These are phyloP conservation scores for Thomomys bottae DNA, from an alignment of 2,113 vertebrate genomes.

Conservation along the genomic window DNA sequence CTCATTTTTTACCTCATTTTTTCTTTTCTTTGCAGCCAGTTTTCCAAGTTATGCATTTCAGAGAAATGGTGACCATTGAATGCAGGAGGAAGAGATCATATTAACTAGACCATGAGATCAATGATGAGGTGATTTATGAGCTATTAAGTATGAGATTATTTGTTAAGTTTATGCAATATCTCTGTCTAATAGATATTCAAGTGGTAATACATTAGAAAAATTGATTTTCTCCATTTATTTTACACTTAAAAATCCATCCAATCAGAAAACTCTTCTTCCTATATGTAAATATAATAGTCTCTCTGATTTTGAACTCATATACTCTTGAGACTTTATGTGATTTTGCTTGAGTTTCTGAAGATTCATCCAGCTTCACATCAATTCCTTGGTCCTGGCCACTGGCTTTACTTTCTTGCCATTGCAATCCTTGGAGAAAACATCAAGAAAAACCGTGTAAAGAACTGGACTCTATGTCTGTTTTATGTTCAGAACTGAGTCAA, in stretches of 20 bases:
- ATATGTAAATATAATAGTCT: conserved; percentile 35
- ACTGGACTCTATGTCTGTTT: neutral
- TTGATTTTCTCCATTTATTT: neutral
- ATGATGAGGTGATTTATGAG: neutral
- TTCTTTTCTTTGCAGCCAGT: neutral
- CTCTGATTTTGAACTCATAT: conserved; percentile 2
- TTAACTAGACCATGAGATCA: neutral
- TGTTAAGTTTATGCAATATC: neutral
- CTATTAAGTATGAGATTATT: neutral
- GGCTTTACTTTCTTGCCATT: conserved; percentile 22
- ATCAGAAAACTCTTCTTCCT: neutral
- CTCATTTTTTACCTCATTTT: neutral
- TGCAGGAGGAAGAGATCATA: neutral
- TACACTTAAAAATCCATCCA: neutral
- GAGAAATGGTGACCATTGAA: neutral
- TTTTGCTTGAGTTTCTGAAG: neutral
- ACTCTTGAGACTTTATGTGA: neutral
- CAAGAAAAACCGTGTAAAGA: neutral
- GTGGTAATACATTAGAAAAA: conserved; percentile 9
- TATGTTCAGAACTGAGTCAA: conserved; percentile 12
- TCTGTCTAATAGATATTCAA: neutral
- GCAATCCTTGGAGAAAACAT: neutral
- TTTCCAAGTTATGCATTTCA: neutral
- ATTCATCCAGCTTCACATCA: conserved; percentile 23
- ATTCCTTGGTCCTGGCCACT: neutral